Conservation (phyloP, 2,797 vertebrate species). For the Apogon talboti region DNA sequence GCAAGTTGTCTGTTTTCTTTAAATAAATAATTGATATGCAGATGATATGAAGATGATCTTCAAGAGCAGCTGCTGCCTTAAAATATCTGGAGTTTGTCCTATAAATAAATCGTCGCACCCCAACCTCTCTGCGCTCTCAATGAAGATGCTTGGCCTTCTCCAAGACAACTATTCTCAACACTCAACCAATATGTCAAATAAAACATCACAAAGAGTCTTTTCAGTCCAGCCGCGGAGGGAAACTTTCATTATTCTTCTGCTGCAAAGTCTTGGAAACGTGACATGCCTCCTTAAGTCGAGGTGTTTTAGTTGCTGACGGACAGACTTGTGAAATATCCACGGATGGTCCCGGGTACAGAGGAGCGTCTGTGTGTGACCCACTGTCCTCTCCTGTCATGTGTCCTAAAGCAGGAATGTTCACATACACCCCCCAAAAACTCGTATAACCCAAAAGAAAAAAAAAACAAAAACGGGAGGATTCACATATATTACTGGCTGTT, state of each 20-base stretch:
- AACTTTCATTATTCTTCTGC: constrained; percentile 69
- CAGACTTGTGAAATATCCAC: constrained; percentile 73
- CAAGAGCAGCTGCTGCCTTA: constrained; percentile 53
- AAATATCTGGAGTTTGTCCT: constrained; percentile 58
- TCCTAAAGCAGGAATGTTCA: constrained; percentile 45
- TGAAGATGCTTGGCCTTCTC: constrained; percentile 79
- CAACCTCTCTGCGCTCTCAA: constrained; percentile 52
- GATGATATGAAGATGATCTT: constrained; percentile 71
- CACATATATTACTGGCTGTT: constrained; percentile 44
- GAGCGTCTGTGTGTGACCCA: constrained; percentile 41
- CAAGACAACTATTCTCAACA: constrained; percentile 74
- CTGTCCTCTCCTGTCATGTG: constrained; percentile 35
- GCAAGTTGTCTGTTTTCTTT: constrained; percentile 70
- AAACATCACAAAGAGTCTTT: constrained; percentile 73
- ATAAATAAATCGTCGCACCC: constrained; percentile 66
- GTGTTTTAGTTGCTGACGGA: constrained; percentile 74
- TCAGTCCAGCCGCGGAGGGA: constrained; percentile 68
- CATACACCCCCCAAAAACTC: constrained; percentile 26
- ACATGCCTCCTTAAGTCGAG: constrained; percentile 79
- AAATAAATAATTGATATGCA: constrained; percentile 75
- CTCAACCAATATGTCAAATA: constrained; percentile 70
- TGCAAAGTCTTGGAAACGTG: constrained; percentile 71
- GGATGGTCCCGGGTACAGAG: constrained; percentile 47
- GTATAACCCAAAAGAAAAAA: constrained; percentile 1
- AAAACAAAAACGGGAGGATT: too few relatives aligned